Evolutionary conservation across 2,888 invertebrate genomes (phyloP).

Genomic region (Electrophaes corylata): DNA sequence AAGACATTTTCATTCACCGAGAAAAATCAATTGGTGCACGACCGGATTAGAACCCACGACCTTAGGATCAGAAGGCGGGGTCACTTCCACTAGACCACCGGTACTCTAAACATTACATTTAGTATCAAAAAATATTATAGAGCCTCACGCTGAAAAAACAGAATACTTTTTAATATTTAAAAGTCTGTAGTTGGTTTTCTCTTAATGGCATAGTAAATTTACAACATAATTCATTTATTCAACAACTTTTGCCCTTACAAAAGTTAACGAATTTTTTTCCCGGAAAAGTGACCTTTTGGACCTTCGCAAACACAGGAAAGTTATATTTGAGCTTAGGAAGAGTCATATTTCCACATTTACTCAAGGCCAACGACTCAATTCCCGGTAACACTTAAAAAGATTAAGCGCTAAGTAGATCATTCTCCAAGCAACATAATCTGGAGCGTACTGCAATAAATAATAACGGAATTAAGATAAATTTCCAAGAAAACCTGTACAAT

Average conservation of each 20-base stretch:
- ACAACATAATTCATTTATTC: not conserved
- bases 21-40: too few relatives aligned
- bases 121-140: not conserved
- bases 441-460: conserved; percentile 43
- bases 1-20: too few relatives aligned
- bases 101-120: too few relatives aligned
- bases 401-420: conserved; percentile 37
- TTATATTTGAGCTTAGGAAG: conserved; percentile 12
- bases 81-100: too few relatives aligned
- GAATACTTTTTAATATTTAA: not conserved
- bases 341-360: conserved; percentile 25
- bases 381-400: conserved; percentile 36
- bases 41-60: too few relatives aligned
- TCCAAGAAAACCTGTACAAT: conserved; percentile 38
- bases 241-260: conserved; percentile 1
- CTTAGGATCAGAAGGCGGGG: too few relatives aligned
- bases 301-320: conserved; percentile 2
- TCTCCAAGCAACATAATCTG: conserved; percentile 35
- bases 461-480: conserved; percentile 45
- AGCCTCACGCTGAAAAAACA: not conserved
- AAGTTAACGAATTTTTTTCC: not conserved
- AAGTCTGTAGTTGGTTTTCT: not conserved
- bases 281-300: not conserved
- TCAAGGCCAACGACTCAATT: conserved; percentile 21
- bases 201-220: not conserved